These are phyloP conservation scores for Hyla sarda DNA, from an alignment of 2,113 vertebrate species.

Conservation along the genomic window DNA sequence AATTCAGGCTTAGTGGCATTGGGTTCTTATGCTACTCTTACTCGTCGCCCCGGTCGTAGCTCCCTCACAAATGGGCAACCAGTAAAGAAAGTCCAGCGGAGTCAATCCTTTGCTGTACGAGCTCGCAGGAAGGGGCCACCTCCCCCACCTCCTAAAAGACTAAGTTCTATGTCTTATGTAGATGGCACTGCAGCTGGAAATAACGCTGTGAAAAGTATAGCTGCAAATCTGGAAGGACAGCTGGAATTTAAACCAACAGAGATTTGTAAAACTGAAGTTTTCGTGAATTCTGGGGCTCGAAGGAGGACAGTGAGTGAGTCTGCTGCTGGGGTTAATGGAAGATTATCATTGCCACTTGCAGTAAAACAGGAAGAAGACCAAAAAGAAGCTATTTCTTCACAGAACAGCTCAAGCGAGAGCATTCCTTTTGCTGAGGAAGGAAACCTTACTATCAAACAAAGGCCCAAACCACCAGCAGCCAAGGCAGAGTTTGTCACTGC, in stretches of 20 bases:
- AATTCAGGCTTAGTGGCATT: constrained; percentile 69
- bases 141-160: constrained; percentile 73
- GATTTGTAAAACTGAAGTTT: constrained; percentile 59
- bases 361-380: constrained; percentile 52
- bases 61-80: constrained; percentile 65
- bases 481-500: neutral
- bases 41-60: constrained; percentile 76
- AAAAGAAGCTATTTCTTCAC: constrained; percentile 66
- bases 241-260: neutral
- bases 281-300: constrained; percentile 66
- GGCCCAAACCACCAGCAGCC: constrained; percentile 76
- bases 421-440: constrained; percentile 94
- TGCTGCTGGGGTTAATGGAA: constrained; percentile 51
- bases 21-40: constrained; percentile 88
- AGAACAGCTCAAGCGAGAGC: constrained; percentile 80
- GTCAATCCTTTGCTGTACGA: constrained; percentile 81
- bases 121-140: constrained; percentile 83
- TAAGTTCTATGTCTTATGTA: constrained; percentile 76
- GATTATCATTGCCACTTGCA: constrained; percentile 47
- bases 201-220: constrained; percentile 65
- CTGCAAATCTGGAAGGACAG: constrained; percentile 69
- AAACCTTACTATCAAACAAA: constrained; percentile 93
- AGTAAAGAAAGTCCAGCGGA: constrained; percentile 72
- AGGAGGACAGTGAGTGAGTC: constrained; percentile 81
- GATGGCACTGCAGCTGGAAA: constrained; percentile 37